Evolutionary conservation across 2,797 vertebrate species (phyloP).

Genomic region (Monodelphis domestica): DNA sequence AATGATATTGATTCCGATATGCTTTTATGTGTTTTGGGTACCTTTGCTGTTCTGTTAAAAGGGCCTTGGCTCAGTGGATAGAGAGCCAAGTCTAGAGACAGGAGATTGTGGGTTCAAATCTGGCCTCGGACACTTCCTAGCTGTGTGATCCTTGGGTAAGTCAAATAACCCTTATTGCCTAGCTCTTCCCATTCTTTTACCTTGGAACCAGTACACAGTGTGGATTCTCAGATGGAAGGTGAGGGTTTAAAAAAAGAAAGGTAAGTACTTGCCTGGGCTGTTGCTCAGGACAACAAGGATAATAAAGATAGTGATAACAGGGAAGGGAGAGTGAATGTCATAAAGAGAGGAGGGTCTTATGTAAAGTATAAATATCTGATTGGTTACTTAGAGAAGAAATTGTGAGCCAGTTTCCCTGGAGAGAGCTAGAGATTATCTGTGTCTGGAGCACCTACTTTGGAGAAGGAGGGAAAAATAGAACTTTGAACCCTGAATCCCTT

Average conservation of each 20-base stretch:
- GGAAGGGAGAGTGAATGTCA: conserved; percentile 66
- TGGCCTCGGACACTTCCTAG: too few species aligned
- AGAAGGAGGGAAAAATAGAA: background rate
- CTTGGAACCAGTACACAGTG: too few species aligned
- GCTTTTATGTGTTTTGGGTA: background rate
- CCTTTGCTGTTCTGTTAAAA: background rate
- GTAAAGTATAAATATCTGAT: background rate
- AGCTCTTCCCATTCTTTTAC: too few species aligned
- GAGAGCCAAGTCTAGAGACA: too few species aligned
- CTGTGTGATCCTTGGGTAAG: too few species aligned
- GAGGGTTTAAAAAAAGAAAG: too few species aligned
- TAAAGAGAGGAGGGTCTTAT: background rate
- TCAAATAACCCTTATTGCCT: too few species aligned
- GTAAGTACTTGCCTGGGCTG: background rate
- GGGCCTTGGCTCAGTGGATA: too few species aligned
- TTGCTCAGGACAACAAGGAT: background rate
- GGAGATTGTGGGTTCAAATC: too few species aligned
- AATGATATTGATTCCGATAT: too few species aligned
- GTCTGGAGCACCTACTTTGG: conserved; percentile 10
- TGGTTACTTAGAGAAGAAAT: background rate
- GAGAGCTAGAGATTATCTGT: conserved; percentile 31
- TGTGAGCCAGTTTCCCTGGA: conserved; percentile 7
- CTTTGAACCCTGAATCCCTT: background rate
- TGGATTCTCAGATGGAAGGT: too few species aligned
- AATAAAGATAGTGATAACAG: conserved; percentile 59